phyloP scores from a whole-genome alignment of 2,113 vertebrate species.

The Ascaphus truei region DNA sequence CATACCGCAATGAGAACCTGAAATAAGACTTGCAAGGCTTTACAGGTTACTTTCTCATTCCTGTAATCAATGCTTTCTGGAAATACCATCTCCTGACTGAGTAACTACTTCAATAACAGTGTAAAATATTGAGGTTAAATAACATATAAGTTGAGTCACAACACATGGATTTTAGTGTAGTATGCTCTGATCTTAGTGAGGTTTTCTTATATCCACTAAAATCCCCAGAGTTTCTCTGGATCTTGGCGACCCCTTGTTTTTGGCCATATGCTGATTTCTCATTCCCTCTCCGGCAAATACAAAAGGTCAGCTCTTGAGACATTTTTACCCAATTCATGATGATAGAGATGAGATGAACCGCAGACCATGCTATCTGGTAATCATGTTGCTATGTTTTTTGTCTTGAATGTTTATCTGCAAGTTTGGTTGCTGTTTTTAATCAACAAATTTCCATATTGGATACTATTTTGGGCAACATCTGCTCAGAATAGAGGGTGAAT shows the following conservation, averaged over 20 bases:
- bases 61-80: too few species aligned
- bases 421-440: slow-evolving; percentile 27
- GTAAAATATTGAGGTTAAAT: too few species aligned
- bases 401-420: slow-evolving; percentile 7
- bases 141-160: too few species aligned
- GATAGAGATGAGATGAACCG: neutral
- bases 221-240: neutral
- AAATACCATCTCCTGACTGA: too few species aligned
- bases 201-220: too few species aligned
- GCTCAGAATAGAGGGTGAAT: slow-evolving; percentile 20
- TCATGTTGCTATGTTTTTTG: slow-evolving; percentile 31
- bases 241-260: too few species aligned
- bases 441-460: slow-evolving; percentile 32
- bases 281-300: neutral
- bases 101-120: too few species aligned
- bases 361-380: neutral
- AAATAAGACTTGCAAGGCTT: too few species aligned
- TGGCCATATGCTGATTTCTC: neutral
- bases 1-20: too few species aligned
- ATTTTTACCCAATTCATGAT: neutral
- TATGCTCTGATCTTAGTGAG: too few species aligned
- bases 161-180: too few species aligned
- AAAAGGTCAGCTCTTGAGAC: neutral
- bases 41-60: too few species aligned
- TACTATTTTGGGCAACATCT: slow-evolving; percentile 33